Evolutionary conservation across 2,797 vertebrate genomes (phyloP).

Genomic region (Cheirogaleus major): DNA sequence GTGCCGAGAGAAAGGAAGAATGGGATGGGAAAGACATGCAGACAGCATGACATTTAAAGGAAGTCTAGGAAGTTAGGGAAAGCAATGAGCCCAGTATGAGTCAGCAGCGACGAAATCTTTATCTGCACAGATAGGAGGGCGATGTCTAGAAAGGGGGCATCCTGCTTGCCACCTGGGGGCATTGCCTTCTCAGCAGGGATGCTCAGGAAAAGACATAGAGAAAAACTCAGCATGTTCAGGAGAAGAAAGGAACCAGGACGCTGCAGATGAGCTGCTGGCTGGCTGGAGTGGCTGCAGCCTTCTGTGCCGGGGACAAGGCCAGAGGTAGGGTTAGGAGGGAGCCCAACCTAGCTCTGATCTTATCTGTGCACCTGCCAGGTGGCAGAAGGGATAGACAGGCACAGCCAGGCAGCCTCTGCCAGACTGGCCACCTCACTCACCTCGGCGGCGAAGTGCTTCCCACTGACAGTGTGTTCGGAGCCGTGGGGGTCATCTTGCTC

Average conservation of each 20-base stretch:
- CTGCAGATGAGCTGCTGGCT: background rate
- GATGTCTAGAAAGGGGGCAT: background rate
- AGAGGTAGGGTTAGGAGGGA: background rate
- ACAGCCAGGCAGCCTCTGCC: background rate
- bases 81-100: background rate
- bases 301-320: background rate
- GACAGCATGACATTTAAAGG: background rate
- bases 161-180: background rate
- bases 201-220: background rate
- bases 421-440: constrained; percentile 83
- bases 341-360: background rate
- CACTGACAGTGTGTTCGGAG: constrained; percentile 93
- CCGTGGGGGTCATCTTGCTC: constrained; percentile 87
- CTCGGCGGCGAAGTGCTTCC: constrained; percentile 94
- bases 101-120: background rate
- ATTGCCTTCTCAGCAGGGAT: background rate
- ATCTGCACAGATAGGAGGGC: background rate
- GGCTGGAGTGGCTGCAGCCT: background rate
- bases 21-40: background rate
- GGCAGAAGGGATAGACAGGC: background rate
- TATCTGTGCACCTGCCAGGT: background rate
- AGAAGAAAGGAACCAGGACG: background rate
- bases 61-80: background rate
- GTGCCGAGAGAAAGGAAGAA: background rate
- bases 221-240: background rate